These are phyloP conservation scores for Propithecus perrieri DNA, from an alignment of 2,797 vertebrate genomes.

Conservation along the genomic window DNA sequence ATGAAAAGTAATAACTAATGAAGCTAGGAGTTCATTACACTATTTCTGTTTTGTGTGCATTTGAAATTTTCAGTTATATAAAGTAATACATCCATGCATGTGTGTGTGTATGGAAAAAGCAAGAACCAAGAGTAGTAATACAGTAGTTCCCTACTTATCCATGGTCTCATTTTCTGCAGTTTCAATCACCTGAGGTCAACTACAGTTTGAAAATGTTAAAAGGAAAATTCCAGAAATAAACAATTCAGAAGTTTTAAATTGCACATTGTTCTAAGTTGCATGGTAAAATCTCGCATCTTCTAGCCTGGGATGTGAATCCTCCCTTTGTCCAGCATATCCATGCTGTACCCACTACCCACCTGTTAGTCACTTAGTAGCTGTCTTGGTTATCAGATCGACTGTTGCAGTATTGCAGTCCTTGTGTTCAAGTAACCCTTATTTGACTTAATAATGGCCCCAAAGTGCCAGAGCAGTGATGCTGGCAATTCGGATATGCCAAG, in stretches of 20 bases:
- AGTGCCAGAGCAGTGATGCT: neutral
- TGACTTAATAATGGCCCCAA: neutral
- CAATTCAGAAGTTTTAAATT: neutral
- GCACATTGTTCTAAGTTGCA: neutral
- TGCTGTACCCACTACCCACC: neutral
- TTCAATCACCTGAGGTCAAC: neutral
- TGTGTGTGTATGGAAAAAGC: neutral
- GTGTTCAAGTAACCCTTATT: neutral
- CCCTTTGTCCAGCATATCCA: neutral
- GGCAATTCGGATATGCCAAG: neutral
- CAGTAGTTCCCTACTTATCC: neutral
- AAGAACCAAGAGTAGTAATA: neutral
- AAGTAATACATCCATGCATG: neutral
- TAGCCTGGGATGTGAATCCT: neutral
- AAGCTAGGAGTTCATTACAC: neutral
- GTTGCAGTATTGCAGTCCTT: too few relatives aligned
- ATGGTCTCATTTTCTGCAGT: neutral
- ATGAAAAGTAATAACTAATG: neutral
- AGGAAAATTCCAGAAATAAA: neutral
- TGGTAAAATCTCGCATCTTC: neutral
- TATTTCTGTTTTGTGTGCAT: neutral
- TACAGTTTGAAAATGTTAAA: neutral
- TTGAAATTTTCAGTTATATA: neutral
- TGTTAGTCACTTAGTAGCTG: neutral
- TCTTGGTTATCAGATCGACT: neutral